Base-by-base conservation (phyloP, 2,797 vertebrate genomes). In the Hydrolagus colliei region DNA sequence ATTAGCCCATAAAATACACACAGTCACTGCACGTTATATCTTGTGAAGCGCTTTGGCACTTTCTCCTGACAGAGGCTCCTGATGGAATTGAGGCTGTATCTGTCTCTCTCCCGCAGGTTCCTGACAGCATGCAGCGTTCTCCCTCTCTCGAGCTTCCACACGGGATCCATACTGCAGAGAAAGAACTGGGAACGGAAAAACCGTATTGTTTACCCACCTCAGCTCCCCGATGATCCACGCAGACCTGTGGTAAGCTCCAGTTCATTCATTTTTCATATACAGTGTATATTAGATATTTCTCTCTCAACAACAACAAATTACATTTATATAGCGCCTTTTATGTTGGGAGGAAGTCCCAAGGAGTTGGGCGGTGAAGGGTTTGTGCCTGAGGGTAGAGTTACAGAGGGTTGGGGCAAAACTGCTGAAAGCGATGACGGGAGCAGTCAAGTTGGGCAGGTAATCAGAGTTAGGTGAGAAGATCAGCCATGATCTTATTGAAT, bases 171-270 rank as follows among this genome's bases (percentile, higher is more conserved):
- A 1, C 88, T 95, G 75, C 88, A 94, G 20, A 62, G 88, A 0
- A n/a, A 91, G 82, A 89, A 73, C 65, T 99, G 98, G 98, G 98
- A 99, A 88, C 96, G 87, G 88, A 96, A 90, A 86, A 99, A 99
- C 90, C 87, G 86, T 35, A 86, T 89, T 6, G 87, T 98, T 67
- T 96, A 94, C 87, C 96, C 96, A 0, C 97, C 98, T 0, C 98
- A 99, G 88, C 89, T 91, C 41, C 94, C 95, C 0, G 95, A 93
- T 10, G 97, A 98, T 22, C 91, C 94, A 67, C 94, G 92, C 85
- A 95, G 97, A 91, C 94, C 96, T 52, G 97, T 97, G 0, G 98
- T 99, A 90, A 95, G 97, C 92, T 71, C 62, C 41, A 20, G 32
- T 27, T 52, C 41, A 3, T 52, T 52, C 41, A 52, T 52, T 52